Evolutionary conservation across 2,113 vertebrate species (phyloP).

Genomic region (Petromus typicus): DNA sequence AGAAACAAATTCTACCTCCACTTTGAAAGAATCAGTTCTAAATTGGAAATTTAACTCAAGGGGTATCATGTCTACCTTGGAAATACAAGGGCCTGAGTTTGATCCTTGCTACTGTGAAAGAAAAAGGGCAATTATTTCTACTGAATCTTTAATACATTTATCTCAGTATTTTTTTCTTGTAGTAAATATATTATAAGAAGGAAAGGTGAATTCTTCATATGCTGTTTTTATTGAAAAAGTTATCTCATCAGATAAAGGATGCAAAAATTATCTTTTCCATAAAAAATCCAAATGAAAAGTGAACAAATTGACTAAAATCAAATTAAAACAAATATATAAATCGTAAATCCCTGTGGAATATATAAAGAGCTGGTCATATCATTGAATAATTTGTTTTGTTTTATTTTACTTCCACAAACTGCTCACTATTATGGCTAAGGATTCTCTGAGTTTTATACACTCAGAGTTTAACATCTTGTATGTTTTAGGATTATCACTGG

Average conservation of each 20-base stretch:
- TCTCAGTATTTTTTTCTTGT: background rate
- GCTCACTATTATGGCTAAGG: background rate
- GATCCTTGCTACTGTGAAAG: no score
- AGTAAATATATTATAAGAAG: background rate
- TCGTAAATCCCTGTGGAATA: slow-evolving; percentile 1
- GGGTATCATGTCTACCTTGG: no score
- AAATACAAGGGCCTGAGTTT: no score
- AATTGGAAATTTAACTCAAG: no score
- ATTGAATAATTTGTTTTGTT: background rate
- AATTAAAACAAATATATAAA: slow-evolving; percentile 33
- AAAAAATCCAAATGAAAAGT: slow-evolving; percentile 33
- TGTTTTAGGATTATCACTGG: background rate
- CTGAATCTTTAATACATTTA: background rate
- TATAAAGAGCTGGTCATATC: background rate
- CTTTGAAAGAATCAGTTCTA: background rate
- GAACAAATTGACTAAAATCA: background rate
- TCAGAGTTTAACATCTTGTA: background rate
- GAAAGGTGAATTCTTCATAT: background rate
- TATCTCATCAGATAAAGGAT: background rate
- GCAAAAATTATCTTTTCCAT: background rate
- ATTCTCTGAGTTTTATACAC: background rate
- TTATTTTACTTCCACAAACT: slow-evolving; percentile 36
- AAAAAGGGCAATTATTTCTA: background rate
- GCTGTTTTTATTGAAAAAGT: background rate
- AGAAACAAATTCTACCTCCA: background rate